Evolutionary conservation across 2,888 invertebrate genomes (phyloP).

Genomic region (Conus canariensis): DNA sequence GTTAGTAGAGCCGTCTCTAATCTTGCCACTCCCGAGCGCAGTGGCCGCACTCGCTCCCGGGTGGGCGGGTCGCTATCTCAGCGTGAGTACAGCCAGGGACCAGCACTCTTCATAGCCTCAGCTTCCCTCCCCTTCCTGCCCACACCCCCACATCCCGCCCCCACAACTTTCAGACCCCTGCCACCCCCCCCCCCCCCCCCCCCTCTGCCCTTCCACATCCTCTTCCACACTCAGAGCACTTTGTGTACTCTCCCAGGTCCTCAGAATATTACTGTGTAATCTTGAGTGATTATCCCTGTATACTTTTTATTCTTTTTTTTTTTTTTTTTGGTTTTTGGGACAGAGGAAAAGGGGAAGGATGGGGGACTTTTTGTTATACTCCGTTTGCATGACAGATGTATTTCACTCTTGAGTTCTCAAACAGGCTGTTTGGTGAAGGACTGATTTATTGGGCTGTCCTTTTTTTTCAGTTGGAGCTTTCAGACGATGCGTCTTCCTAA

Average conservation of each 20-base stretch:
- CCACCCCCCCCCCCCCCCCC: background rate
- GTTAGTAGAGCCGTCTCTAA: constrained; percentile 50
- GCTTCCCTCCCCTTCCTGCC: background rate
- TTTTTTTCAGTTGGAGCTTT: no score
- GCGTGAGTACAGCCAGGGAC: constrained; percentile 83
- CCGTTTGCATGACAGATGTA: background rate
- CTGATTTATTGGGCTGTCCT: background rate
- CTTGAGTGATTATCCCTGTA: background rate
- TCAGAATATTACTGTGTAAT: no score
- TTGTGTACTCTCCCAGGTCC: no score
- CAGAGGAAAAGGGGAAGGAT: no score
- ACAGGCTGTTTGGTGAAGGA: background rate
- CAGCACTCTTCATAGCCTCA: background rate
- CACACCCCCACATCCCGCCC: no score
- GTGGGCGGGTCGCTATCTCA: constrained; percentile 94
- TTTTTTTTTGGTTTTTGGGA: background rate
- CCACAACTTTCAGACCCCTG: background rate
- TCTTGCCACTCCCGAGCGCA: constrained; percentile 80
- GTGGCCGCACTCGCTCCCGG: constrained; percentile 82
- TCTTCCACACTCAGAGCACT: no score
- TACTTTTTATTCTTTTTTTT: background rate
- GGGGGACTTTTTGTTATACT: background rate
- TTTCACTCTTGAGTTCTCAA: background rate
- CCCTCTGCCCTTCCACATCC: no score
- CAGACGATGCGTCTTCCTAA: no score